Base-by-base conservation (phyloP, 1,140 invertebrate species). In the Heterodera schachtii region DNA sequence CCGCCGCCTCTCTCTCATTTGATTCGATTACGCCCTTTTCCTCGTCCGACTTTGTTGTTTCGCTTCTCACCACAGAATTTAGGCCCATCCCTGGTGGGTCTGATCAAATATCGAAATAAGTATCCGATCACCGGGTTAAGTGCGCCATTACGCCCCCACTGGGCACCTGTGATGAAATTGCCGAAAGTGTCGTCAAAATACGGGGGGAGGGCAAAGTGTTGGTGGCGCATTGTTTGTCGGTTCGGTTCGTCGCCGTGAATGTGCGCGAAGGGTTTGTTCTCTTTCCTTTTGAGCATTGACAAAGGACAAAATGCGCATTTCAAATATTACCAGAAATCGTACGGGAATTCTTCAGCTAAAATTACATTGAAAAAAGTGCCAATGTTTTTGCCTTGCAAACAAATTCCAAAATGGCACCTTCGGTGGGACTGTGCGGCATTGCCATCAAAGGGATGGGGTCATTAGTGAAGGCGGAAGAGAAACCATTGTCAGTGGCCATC, bases 131-230 rank as follows among this genome's bases (percentile, higher is more conserved):
- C 3, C 21, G 21, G 71, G 13, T 73, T 13, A 73, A 13, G 13
- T 73, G 70, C 16, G 41, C 70, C 70, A 71, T 47, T 2, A 11
- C 13, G 8, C 16, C 57, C n/a, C 7, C 21, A 9, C 19, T 43
- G 41, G 41, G 43, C n/a, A 70, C 78, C 78, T n/a, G 78, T 80
- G 8, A 80, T 80, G 41, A 80, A 80, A 67, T 80, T 80, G 78
- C 21, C 77, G 19, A 46, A 80, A 46, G 57, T 31, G n/a, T 80
- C 78, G 44, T 78, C 69, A 78, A 47, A 69, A 46, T 77, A 69
- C 13, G 46, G 81, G 21, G 46, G 81, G 21, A 21, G 73, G 16
- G 78, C 70, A 80, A 80, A 80, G 41, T 80, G 78, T 21, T 80
- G 78, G 31, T 80, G 78, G n/a, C 69, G n/a, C 69, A 77, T 46